These are phyloP conservation scores for Sebastiscus tertius DNA, from an alignment of 2,797 vertebrate species.

Conservation along the genomic window DNA sequence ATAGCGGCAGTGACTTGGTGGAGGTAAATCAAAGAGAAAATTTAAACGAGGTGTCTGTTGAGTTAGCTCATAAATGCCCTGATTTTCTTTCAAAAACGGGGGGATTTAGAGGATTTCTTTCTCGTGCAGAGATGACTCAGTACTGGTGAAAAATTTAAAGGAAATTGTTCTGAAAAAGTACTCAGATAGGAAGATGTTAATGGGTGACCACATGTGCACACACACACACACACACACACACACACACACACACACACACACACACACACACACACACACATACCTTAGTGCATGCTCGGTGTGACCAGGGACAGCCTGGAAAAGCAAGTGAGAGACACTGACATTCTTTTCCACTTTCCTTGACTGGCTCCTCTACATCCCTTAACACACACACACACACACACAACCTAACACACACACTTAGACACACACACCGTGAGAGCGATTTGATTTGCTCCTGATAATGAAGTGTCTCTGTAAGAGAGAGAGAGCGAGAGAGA, in stretches of 20 bases:
- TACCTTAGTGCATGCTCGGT: slow-evolving; percentile 11
- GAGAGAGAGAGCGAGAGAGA: slow-evolving; percentile 11
- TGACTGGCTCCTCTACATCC: slow-evolving; percentile 36
- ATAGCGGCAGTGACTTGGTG: neutral
- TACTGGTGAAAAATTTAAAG: slow-evolving; percentile 20
- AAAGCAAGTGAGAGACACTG: slow-evolving; percentile 58
- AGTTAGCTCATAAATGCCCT: neutral
- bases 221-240: too few species aligned
- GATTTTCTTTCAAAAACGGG: neutral
- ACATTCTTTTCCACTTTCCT: slow-evolving; percentile 80
- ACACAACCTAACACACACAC: too few species aligned
- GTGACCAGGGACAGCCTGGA: slow-evolving; percentile 36
- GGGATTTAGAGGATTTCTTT: neutral
- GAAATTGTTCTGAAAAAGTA: neutral
- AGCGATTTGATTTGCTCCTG: slow-evolving; percentile 71
- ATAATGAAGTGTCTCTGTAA: slow-evolving; percentile 70
- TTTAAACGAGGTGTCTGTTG: slow-evolving; percentile 14
- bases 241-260: too few species aligned
- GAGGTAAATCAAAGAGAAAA: slow-evolving; percentile 4
- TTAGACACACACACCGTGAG: neutral
- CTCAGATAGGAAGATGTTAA: slow-evolving; percentile 24
- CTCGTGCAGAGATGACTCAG: neutral
- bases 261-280: slow-evolving; percentile 13
- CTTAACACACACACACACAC: too few species aligned
- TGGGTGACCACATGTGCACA: slow-evolving; percentile 2